Evolutionary conservation across 1,140 invertebrate genomes (phyloP), one percentile per base, ranked within the genome.

Genomic region (Aricia agestis): DNA sequence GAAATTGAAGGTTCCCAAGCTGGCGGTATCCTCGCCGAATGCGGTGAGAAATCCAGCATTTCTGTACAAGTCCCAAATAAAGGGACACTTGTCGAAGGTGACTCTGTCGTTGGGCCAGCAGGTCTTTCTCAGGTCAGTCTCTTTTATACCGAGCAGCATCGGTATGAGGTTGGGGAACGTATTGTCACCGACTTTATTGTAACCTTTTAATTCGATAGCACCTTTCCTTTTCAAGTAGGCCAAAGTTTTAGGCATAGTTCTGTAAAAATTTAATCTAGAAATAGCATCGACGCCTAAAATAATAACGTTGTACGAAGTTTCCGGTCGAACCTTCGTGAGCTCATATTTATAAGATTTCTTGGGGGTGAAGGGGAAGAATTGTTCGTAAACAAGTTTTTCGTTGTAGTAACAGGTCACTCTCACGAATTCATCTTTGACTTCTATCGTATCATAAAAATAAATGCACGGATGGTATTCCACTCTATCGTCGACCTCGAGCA

Each of bases 241-340:
- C 0, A 94, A 85, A 0, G 96, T 97, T 78, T 93, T 93, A 0
- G 95, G 95, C 95, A 98, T 96, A 71, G 96, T 95, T 19, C 97
- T 93, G 63, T 96, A 93, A 71, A 97, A 95, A 89, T 98, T 98
- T 66, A 98, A 91, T 65, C 97, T 93, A 0, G 97, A 98, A 1
- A 98, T 93, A 0, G 96, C 95, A 83, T 98, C 97, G 15, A 98
- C 93, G 0, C 97, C 97, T n/a, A 98, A 83, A 11, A 98, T 92
- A 25, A 98, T 91, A 0, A 98, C 93, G 75, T 94, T 96, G 10
- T 93, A 84, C 63, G 78, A 77, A 52, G 82, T 73, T 67, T 83
- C 73, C 66, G 77, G 71, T 45, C 58, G 71, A 45, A 61, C 69
- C 25, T 45, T 75, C 52, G 81, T 74, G 10, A 65, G 63, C 32